phyloP scores from a whole-genome alignment of 2,113 vertebrate species.

The Melanocharis versteri region DNA sequence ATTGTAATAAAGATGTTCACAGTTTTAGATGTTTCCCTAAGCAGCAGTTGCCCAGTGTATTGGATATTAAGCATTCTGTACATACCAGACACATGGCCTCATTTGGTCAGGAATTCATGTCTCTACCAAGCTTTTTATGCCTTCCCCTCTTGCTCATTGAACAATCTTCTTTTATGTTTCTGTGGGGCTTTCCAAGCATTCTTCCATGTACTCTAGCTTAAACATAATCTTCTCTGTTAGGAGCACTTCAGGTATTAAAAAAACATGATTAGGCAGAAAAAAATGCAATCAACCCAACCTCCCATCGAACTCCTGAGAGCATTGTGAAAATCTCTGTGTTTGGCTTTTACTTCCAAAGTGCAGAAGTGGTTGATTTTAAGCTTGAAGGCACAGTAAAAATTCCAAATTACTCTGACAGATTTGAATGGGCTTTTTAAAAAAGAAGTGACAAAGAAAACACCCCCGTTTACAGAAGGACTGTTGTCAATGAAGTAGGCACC shows the following conservation, averaged over 20 bases:
- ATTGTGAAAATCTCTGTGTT: not conserved
- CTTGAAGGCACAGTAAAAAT: not conserved
- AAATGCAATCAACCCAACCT: not conserved
- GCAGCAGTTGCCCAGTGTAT: not conserved
- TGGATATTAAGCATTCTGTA: conserved; percentile 21
- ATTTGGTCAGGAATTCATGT: conserved; percentile 2
- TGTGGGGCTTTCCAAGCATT: not conserved
- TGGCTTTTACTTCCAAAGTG: not conserved
- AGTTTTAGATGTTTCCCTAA: not conserved
- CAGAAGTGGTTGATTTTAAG: not conserved
- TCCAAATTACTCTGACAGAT: not conserved
- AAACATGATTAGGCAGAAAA: not conserved
- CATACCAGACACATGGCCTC: conserved; percentile 10
- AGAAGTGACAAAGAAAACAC: too few relatives aligned
- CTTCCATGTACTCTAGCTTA: not conserved
- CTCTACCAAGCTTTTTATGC: not conserved
- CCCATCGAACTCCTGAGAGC: not conserved
- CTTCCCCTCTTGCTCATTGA: not conserved
- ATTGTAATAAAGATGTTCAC: not conserved
- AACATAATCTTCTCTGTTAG: not conserved
- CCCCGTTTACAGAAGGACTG: not conserved
- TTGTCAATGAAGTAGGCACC: not conserved
- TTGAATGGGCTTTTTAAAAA: not conserved
- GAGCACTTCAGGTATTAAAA: not conserved
- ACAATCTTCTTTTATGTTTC: not conserved